These are phyloP conservation scores for Macrosiphum euphorbiae DNA, from an alignment of 2,888 invertebrate genomes.

Conservation along the genomic window DNA sequence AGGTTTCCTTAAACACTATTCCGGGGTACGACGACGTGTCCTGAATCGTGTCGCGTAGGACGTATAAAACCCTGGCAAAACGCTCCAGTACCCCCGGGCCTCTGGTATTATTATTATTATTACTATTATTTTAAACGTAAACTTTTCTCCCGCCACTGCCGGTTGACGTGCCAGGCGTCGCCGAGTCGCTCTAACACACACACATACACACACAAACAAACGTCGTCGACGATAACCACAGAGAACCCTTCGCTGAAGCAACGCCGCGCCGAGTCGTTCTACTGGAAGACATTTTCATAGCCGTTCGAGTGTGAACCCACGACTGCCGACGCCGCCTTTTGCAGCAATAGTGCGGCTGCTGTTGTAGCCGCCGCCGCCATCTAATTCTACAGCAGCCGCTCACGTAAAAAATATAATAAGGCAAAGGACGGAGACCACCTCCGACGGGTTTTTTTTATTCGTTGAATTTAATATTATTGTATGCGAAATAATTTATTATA, in stretches of 20 bases:
- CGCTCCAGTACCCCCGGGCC: constrained; percentile 53
- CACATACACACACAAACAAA: constrained; percentile 29
- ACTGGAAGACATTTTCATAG: constrained; percentile 63
- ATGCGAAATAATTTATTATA: neutral
- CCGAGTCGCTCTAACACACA: constrained; percentile 29
- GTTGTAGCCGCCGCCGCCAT: neutral
- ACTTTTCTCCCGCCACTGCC: constrained; percentile 47
- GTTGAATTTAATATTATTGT: neutral
- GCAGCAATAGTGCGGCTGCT: constrained; percentile 3
- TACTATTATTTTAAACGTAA: constrained; percentile 61
- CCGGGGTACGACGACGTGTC: constrained; percentile 40
- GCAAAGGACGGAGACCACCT: neutral
- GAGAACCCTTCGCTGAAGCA: constrained; percentile 46
- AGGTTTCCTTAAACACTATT: constrained; percentile 50
- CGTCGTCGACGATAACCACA: constrained; percentile 42
- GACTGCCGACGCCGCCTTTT: constrained; percentile 5
- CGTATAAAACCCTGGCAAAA: constrained; percentile 41
- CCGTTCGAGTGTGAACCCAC: constrained; percentile 57
- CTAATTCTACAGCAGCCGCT: neutral
- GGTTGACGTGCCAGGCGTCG: constrained; percentile 64
- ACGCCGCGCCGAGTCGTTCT: constrained; percentile 46
- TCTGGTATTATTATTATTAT: constrained; percentile 29
- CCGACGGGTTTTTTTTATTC: neutral
- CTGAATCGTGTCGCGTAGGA: constrained; percentile 45
- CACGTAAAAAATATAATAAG: neutral